A percentile compares a stretch with the other conserved stretches of the same genome.
Evolutionary conservation across 2,113 vertebrate genomes (phyloP).

Genomic region (Loxodonta africana): DNA sequence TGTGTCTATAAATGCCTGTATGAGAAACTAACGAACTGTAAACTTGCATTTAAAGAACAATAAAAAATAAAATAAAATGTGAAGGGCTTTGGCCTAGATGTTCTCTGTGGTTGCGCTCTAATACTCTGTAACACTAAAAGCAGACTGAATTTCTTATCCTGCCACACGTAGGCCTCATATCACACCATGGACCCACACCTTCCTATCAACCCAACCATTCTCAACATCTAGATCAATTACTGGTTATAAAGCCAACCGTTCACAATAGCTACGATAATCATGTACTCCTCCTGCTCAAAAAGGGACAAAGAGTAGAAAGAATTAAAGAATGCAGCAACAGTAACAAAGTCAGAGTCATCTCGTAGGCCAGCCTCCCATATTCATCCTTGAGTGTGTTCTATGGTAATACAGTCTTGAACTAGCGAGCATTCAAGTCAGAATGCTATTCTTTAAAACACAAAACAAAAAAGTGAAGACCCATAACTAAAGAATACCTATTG

Average conservation of each 20-base stretch:
- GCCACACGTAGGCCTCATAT: neutral
- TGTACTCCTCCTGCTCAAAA: neutral
- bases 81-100: neutral
- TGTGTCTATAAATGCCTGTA: too few relatives aligned
- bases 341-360: neutral
- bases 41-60: too few relatives aligned
- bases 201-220: conserved; percentile 19
- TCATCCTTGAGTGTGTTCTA: neutral
- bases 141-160: conserved; percentile 14
- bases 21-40: too few relatives aligned
- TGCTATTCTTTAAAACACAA: neutral
- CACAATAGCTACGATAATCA: neutral
- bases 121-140: neutral
- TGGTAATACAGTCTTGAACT: neutral
- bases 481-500: neutral
- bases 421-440: neutral
- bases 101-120: neutral
- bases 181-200: neutral
- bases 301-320: neutral
- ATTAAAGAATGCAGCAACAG: neutral
- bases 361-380: neutral
- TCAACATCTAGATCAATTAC: neutral
- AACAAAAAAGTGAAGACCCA: neutral
- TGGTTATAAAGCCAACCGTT: neutral
- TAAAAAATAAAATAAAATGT: neutral